Evolutionary conservation across 2,797 vertebrate species (phyloP).

Genomic region (Morelia viridis): DNA sequence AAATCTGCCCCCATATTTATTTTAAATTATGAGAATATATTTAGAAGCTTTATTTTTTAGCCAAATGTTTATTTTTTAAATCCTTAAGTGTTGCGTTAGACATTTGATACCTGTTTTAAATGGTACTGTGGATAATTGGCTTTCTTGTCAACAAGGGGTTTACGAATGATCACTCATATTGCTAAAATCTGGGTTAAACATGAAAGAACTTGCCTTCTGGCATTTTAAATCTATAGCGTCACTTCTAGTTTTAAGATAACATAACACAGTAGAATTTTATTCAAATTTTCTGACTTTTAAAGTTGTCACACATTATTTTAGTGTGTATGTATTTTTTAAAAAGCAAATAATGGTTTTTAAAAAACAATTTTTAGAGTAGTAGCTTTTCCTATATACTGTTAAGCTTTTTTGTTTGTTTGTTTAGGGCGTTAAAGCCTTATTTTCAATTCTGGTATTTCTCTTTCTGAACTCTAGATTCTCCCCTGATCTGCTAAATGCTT

Average conservation of each 20-base stretch:
- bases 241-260: constrained; percentile 50
- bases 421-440: constrained; percentile 60
- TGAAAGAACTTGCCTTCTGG: background rate
- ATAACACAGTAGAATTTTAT: constrained; percentile 27
- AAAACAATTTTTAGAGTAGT: constrained; percentile 43
- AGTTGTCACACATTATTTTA: constrained; percentile 44
- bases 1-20: constrained; percentile 17
- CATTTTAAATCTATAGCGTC: constrained; percentile 48
- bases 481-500: constrained; percentile 44
- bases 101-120: constrained; percentile 43
- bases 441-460: constrained; percentile 22
- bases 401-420: constrained; percentile 38
- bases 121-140: constrained; percentile 13
- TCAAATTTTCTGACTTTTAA: constrained; percentile 17
- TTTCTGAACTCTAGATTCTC: constrained; percentile 16
- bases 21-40: constrained; percentile 30
- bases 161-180: constrained; percentile 37
- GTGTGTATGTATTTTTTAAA: constrained; percentile 17
- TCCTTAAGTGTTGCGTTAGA: background rate
- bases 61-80: constrained; percentile 39
- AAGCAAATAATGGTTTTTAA: constrained; percentile 31
- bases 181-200: constrained; percentile 37
- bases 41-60: constrained; percentile 50
- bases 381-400: constrained; percentile 51
- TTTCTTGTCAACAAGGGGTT: constrained; percentile 28